Conservation (phyloP, 1,140 invertebrate genomes). For the Aphis gossypii region DNA sequence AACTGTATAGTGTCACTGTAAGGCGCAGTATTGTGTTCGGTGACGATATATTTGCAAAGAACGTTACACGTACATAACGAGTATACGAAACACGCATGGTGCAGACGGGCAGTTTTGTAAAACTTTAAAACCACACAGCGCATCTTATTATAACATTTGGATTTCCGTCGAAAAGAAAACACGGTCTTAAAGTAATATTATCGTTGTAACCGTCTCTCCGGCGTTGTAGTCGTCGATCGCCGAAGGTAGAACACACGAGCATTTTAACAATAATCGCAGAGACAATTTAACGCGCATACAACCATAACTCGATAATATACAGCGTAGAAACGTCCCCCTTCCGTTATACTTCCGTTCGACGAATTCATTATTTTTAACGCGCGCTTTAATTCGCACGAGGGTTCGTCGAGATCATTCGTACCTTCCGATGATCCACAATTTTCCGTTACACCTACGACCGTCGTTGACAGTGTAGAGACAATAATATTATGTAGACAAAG, state of each 20-base stretch:
- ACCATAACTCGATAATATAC: too few relatives aligned
- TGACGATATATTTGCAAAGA: not conserved
- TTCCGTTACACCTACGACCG: not conserved
- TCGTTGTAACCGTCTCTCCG: not conserved
- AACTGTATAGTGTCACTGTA: not conserved
- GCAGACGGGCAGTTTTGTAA: not conserved
- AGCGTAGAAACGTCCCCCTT: not conserved
- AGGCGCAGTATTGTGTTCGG: not conserved
- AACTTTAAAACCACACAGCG: not conserved
- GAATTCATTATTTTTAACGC: not conserved
- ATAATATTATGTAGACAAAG: not conserved
- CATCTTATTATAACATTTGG: not conserved
- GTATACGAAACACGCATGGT: not conserved
- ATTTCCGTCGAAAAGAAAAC: not conserved
- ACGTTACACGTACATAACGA: not conserved
- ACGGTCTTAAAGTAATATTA: not conserved
- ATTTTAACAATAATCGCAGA: too few relatives aligned
- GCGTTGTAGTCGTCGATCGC: not conserved
- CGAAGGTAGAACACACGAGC: too few relatives aligned
- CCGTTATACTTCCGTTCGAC: too few relatives aligned
- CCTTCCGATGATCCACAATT: not conserved
- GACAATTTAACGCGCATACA: too few relatives aligned
- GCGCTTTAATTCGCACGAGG: not conserved
- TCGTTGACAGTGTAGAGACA: not conserved
- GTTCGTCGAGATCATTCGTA: not conserved